A percentile compares a stretch with the other conserved stretches of the same genome.
phyloP scores from a whole-genome alignment of 2,888 invertebrate genomes.

The Phalangium opilio region DNA sequence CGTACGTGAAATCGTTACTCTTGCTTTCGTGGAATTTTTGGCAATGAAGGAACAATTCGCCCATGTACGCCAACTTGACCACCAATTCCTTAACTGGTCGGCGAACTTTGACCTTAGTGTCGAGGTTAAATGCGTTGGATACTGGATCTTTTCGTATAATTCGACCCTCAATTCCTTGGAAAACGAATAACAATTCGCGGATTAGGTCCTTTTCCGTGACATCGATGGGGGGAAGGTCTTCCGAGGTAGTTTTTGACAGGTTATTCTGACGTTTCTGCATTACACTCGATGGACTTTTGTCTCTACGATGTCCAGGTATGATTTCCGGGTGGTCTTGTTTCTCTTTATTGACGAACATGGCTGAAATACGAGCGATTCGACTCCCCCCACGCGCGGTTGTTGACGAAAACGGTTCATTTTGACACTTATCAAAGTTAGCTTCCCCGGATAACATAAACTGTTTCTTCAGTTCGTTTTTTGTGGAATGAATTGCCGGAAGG shows the following conservation, averaged over 20 bases:
- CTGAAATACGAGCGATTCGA: slow-evolving; percentile 7
- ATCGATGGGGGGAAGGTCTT: no score
- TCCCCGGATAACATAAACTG: background rate
- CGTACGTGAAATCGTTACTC: slow-evolving; percentile 40
- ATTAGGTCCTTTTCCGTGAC: slow-evolving; percentile 30
- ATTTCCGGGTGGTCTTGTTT: slow-evolving; percentile 2
- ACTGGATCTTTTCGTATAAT: slow-evolving; percentile 47
- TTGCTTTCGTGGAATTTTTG: slow-evolving; percentile 60
- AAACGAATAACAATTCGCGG: slow-evolving; percentile 59
- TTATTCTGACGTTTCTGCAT: no score
- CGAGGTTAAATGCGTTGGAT: background rate
- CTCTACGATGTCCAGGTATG: no score
- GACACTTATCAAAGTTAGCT: background rate
- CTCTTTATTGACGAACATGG: slow-evolving; percentile 9
- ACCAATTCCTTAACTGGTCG: slow-evolving; percentile 45
- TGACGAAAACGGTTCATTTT: slow-evolving; percentile 1
- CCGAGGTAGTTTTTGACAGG: no score
- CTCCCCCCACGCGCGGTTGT: slow-evolving; percentile 3
- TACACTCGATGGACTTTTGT: no score
- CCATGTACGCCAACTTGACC: slow-evolving; percentile 64
- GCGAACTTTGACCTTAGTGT: background rate
- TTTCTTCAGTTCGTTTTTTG: no score
- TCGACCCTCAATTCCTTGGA: slow-evolving; percentile 75
- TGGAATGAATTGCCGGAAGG: no score
- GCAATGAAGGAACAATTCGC: slow-evolving; percentile 67